Base-by-base conservation (phyloP, 2,888 invertebrate species). In the Timema cristinae region DNA sequence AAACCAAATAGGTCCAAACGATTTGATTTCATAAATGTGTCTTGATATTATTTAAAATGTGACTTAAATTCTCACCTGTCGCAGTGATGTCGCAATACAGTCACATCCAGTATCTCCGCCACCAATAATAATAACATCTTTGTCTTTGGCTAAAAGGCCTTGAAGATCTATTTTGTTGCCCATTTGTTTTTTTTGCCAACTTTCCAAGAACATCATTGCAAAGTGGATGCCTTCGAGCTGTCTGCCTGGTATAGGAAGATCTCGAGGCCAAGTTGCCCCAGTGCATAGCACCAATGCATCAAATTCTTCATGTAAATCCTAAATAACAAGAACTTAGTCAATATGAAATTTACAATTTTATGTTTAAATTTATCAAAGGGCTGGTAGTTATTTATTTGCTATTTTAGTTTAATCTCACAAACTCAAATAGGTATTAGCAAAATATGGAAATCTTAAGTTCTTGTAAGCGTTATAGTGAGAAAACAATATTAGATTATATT, bases 191-290 rank as follows among this genome's bases (percentile, higher is more conserved):
- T 97, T 95, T 84, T 99, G 99, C 92, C 97, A 97, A 73, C 90
- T 91, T 83, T 98, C 97, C 71, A 99, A 86, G 85, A 97, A 99
- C 81, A 94, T 95, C 92, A 99, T 98, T 6, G 99, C 99, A 84
- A 93, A 99, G 84, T 98, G 93, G 78, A 99, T 96, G 73, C 98
- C 98, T 77, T 90, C 88, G 52, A 97, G 84, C 80, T 97, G 89
- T 10, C 98, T 89, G 72, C 97, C 95, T 80, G 91, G 89, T 69
- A 94, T 86, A 0, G 91, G 91, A 73, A 94, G 82, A 84, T 99
- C 98, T 72, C 99, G 88, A 0, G 98, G 98, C 93, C 96, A 97
- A 0, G 98, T 98, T 7, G 98, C 94, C 7, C 98, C 98, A 73
- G 94, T 91, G 80, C 95, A 94, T 11, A 99, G 84, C 0, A 98